Evolutionary conservation across 2,888 invertebrate species (phyloP), one percentile per base, ranked within the genome.

Genomic region (Ernsta delagoae): DNA sequence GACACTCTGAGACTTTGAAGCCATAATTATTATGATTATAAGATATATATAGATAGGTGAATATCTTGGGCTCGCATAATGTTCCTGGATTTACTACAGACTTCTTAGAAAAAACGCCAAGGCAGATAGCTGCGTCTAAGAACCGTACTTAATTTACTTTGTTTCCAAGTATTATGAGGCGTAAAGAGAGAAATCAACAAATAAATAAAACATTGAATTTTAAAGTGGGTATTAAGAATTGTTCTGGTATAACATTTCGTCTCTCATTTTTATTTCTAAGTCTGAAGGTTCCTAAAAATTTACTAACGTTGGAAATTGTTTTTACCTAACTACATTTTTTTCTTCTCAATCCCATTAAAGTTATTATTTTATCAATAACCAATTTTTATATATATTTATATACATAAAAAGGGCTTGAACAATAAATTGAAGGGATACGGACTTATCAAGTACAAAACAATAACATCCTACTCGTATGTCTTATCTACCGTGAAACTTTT

Each of bases 161-260:
- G 45, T 45, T n/a, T 43, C 5, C 5, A 36, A 36, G 5, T 36
- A 45, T 5, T 45, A 45, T 45, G 45, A 45, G n/a, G 45, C 36
- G 4, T 41, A 9, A 8, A 48, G 1, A 48, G 48, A 45, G n/a
- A 45, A 45, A 45, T 45, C n/a, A 45, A n/a, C 45, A 45, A 45
- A 45, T 1, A 45, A 45, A 45, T 45, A 45, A 45, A 45, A 45
- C 45, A 45, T 45, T 45, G 45, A 45, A 45, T 45, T 45, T n/a
- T 45, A 45, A 45, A 45, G 45, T 45, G 45, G 45, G 45, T 45
- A 45, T 45, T 45, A 45, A 45, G n/a, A n/a, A 45, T 45, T n/a
- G n/a, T 45, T 45, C 45, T 45, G 45, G n/a, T 45, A 45, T 3
- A 45, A n/a, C 45, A 4, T 45, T 41, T 45, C n/a, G 5, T 45